Percentiles rank a stretch among this genome's conserved stretches.
These are phyloP conservation scores for Tuberolachnus salignus DNA, from an alignment of 2,888 invertebrate species.

Conservation along the genomic window DNA sequence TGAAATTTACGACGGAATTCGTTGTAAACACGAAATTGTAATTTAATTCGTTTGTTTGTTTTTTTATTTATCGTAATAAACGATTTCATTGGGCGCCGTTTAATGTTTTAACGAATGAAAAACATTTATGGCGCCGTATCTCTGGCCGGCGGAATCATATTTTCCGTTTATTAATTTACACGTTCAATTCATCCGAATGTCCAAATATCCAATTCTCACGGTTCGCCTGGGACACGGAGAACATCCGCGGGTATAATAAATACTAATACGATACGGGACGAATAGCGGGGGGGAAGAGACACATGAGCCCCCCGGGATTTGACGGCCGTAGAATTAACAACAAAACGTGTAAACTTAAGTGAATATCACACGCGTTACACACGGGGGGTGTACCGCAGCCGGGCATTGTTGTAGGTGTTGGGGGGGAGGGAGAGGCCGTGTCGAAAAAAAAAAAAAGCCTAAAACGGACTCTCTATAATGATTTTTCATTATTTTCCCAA, in stretches of 20 bases:
- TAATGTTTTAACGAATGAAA: background rate
- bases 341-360: slow-evolving; percentile 22
- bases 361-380: background rate
- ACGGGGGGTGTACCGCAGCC: too few species aligned
- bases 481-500: slow-evolving; percentile 23
- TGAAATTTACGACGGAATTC: too few species aligned
- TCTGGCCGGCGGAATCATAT: too few species aligned
- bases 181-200: slow-evolving; percentile 21
- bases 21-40: too few species aligned
- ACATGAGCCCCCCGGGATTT: slow-evolving; percentile 23
- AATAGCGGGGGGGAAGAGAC: background rate
- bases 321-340: slow-evolving; percentile 2
- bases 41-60: too few species aligned
- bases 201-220: slow-evolving; percentile 27
- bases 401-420: too few species aligned
- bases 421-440: background rate
- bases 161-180: background rate
- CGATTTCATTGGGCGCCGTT: too few species aligned
- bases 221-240: slow-evolving; percentile 11
- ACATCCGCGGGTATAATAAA: slow-evolving; percentile 13
- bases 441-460: background rate
- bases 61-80: too few species aligned
- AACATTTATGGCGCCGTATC: too few species aligned
- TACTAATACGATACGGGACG: slow-evolving; percentile 18
- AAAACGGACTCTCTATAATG: background rate